Evolutionary conservation across 2,797 vertebrate genomes (phyloP), one percentile per base, ranked within the genome.

Genomic region (Varecia variegata): DNA sequence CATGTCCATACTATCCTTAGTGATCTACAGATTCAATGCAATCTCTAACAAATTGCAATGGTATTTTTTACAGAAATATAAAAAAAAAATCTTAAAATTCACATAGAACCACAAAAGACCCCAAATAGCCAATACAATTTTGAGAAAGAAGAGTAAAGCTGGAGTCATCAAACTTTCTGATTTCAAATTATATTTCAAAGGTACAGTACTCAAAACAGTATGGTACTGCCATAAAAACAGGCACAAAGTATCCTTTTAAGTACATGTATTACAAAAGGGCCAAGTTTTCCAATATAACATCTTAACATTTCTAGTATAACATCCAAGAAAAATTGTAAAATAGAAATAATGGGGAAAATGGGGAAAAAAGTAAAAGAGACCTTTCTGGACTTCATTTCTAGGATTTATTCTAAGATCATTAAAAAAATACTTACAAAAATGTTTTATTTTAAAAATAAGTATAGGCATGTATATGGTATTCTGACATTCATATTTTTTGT

Each of bases 251-350:
- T 58, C 35, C 52, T 77, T 77, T 54, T n/a, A 54, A 60, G 23
- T 50, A 88, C 27, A 20, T 1, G 84, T 74, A 86, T 15, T 70
- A 47, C 40, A 20, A 84, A 85, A 90, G 5, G 11, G 25, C 65
- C 32, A 47, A 70, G 5, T 47, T 95, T 94, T 93, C 27, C 94
- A 76, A 79, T 47, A 5, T 77, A 14, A 5, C 83, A n/a, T 82
- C 43, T 32, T 18, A 65, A 65, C 15, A 65, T 65, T 65, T 65
- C 32, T 65, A 71, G 10, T 68, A 30, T 67, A 85, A 35, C 27
- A 93, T 45, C 18, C 35, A 82, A 52, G 23, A 71, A 88, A 13
- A 82, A 88, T 86, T 58, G 91, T 70, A 94, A 94, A 90, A 35
- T 76, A 38, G 13, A 87, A 58, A 86, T 50, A 90, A 15, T 45